Evolutionary conservation across 2,797 vertebrate genomes (phyloP), one percentile per base, ranked within the genome.

Genomic region (Pterois miles): DNA sequence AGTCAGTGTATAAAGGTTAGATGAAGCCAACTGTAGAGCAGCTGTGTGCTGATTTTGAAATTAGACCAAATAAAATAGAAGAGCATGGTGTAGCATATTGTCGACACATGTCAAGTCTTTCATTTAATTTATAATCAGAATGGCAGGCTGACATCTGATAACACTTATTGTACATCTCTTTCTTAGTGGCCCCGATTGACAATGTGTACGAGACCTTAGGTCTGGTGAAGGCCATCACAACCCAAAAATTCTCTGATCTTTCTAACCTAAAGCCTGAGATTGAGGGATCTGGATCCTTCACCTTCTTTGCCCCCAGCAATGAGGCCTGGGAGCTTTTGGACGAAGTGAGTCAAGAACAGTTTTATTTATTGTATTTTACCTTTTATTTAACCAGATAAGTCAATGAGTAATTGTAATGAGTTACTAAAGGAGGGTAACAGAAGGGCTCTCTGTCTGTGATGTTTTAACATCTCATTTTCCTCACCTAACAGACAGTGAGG

Each of bases 251-350:
- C 43, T 93, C 97, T 6, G 96, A 97, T 8, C 65, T 95, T 33
- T 99, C 98, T 40, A 96, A 96, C 33, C 93, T 99, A 64, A 96
- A 92, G 84, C 84, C 93, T 72, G 98, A 99, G 83, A 98, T 99
- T 2, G 98, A 99, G 86, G 98, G 98, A 74, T 72, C 92, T 9
- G 98, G 98, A 48, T 98, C 98, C 0, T 99, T 88, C 82, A 99
- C 98, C 10, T 97, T 98, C 89, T 99, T 99, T 80, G 96, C 98
- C 71, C 98, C 98, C 2, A 99, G 97, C 81, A 98, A 98, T 2
- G 98, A 99, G 0, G 98, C 98, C 31, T 99, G 98, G 98, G 95
- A 97, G 2, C 84, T 94, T 60, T 80, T 99, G 88, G 93, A 97
- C 76, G 29, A 88, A 48, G 98, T 99, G 94, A 96, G 92, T 93